Evolutionary conservation across 2,797 vertebrate genomes (phyloP).

Genomic region (Gymnothorax javanicus): DNA sequence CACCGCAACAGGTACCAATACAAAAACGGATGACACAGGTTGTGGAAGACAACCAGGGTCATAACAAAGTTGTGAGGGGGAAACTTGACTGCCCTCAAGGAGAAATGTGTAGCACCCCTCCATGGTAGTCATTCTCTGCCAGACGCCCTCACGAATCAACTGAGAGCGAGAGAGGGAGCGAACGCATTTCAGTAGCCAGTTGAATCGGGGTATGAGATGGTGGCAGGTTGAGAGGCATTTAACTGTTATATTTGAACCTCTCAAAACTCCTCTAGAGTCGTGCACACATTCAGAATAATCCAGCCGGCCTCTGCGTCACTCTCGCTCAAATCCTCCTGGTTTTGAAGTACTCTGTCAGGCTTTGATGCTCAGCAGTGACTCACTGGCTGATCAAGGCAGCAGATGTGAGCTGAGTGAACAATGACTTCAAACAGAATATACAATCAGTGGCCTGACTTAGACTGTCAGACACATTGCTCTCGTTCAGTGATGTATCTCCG

Average conservation of each 20-base stretch:
- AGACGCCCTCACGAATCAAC: too few species aligned
- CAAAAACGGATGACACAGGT: too few species aligned
- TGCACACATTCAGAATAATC: background rate
- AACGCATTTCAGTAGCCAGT: too few species aligned
- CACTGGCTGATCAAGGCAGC: slow-evolving; percentile 4
- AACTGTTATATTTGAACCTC: background rate
- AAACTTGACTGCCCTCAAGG: too few species aligned
- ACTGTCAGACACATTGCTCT: background rate
- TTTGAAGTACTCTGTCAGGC: background rate
- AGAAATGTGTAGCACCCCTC: too few species aligned
- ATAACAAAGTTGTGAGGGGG: too few species aligned
- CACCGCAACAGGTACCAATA: too few species aligned
- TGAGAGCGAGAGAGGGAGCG: too few species aligned
- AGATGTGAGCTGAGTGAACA: slow-evolving; percentile 19
- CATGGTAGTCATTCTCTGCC: too few species aligned
- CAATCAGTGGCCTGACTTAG: background rate
- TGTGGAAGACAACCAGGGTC: too few species aligned
- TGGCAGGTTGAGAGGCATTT: too few species aligned
- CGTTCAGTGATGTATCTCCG: background rate
- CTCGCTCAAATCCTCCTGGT: background rate
- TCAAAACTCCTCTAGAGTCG: background rate
- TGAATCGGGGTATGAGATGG: too few species aligned
- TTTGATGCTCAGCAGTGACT: background rate
- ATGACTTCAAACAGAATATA: background rate
- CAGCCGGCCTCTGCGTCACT: background rate